Evolutionary conservation across 2,797 vertebrate genomes (phyloP).

Genomic region (Acanthurus tractus): DNA sequence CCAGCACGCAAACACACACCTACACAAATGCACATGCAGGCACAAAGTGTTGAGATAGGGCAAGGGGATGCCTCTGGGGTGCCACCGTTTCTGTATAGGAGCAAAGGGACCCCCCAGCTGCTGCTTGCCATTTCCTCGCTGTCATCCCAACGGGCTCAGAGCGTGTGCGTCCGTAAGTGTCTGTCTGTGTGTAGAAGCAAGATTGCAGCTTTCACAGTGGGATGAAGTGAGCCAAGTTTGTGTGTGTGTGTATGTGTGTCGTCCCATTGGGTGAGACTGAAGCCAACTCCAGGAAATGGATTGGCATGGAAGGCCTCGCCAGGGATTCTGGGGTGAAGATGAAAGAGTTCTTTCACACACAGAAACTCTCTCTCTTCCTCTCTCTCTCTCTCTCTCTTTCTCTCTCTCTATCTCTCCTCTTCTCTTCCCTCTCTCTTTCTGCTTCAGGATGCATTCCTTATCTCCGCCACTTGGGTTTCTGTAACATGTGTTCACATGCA

Average conservation of each 20-base stretch:
- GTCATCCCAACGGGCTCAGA: conserved; percentile 71
- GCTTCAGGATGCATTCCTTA: conserved; percentile 67
- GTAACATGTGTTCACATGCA: conserved; percentile 51
- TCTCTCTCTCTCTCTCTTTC: conserved; percentile 7
- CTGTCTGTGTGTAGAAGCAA: conserved; percentile 59
- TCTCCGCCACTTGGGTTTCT: conserved; percentile 44
- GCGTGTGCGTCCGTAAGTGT: conserved; percentile 53
- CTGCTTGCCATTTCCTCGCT: conserved; percentile 80
- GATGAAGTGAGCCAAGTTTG: conserved; percentile 64
- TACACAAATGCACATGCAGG: conserved; percentile 40
- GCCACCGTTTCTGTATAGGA: conserved; percentile 66
- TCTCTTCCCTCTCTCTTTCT: conserved; percentile 31
- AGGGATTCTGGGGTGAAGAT: conserved; percentile 81
- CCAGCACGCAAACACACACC: conserved; percentile 44
- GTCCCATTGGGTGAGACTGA: conserved; percentile 76
- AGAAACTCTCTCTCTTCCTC: conserved; percentile 36
- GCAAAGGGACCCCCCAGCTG: conserved; percentile 77
- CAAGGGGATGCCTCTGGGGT: conserved; percentile 65
- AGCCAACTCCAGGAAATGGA: conserved; percentile 84
- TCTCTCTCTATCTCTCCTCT: background rate
- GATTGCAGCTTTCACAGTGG: conserved; percentile 72
- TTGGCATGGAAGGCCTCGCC: conserved; percentile 81
- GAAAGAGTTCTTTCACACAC: conserved; percentile 82
- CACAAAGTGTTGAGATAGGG: conserved; percentile 50
- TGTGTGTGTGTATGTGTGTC: conserved; percentile 43